These are phyloP conservation scores for Epinephelus malabaricus DNA, from an alignment of 2,797 vertebrate genomes.

Conservation along the genomic window DNA sequence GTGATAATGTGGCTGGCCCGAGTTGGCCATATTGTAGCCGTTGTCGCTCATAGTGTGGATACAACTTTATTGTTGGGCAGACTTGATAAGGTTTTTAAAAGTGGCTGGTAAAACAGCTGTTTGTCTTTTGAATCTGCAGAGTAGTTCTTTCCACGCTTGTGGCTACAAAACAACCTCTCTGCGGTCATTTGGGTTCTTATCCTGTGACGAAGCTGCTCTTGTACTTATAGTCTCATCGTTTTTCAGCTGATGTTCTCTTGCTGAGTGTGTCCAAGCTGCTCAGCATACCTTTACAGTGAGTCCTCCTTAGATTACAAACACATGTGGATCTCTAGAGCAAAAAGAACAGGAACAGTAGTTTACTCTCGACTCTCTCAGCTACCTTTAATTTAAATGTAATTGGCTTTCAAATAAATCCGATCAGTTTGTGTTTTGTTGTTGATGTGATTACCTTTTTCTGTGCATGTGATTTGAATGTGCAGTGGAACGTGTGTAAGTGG, in stretches of 20 bases:
- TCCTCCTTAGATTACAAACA: constrained; percentile 52
- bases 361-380: background rate
- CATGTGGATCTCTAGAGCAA: constrained; percentile 21
- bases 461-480: constrained; percentile 4
- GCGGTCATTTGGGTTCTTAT: background rate
- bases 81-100: no score
- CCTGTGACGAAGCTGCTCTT: constrained; percentile 29
- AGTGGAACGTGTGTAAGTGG: background rate
- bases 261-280: constrained; percentile 20
- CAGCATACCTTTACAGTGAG: constrained; percentile 46
- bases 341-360: background rate
- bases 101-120: no score
- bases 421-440: background rate
- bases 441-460: background rate
- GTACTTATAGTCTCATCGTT: background rate
- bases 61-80: no score
- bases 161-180: background rate
- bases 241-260: constrained; percentile 24
- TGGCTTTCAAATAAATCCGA: background rate
- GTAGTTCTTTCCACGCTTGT: background rate
- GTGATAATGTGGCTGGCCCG: no score
- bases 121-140: no score
- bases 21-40: no score
- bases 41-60: no score
- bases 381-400: background rate